A percentile compares a stretch with the other conserved stretches of the same genome.
phyloP scores from a whole-genome alignment of 2,888 invertebrate species.

The Periphyllus acericola region DNA sequence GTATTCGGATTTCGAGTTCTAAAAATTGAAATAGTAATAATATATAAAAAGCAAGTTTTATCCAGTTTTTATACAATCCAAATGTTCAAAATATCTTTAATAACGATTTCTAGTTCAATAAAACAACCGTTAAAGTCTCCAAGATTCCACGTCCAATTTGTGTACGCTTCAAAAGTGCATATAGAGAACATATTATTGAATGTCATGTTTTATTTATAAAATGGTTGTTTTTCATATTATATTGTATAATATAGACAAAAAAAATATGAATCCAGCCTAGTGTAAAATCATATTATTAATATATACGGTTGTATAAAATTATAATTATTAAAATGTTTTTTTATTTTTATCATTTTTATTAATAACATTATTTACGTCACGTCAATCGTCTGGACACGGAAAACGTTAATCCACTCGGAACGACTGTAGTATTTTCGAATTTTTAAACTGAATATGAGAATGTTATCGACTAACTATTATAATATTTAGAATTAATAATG shows the following conservation, averaged over 20 bases:
- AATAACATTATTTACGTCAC: not conserved
- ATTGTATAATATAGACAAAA: not conserved
- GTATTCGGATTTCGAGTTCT: not conserved
- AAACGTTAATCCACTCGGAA: not conserved
- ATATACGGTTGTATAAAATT: not conserved
- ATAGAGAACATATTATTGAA: not conserved
- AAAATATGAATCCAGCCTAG: not conserved
- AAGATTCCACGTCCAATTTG: not conserved
- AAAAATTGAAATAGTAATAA: not conserved
- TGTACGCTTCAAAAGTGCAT: not conserved
- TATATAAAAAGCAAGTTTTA: not conserved
- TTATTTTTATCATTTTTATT: not conserved
- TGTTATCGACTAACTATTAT: not conserved
- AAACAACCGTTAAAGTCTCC: constrained; percentile 3
- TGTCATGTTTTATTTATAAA: not conserved
- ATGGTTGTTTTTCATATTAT: not conserved
- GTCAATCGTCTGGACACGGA: not conserved
- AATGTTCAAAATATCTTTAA: not conserved
- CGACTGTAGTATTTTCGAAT: not conserved
- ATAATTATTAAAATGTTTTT: not conserved
- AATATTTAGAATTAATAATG: not conserved
- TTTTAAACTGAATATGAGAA: not conserved
- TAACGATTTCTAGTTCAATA: not conserved
- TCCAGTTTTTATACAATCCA: not conserved
- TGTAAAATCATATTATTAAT: not conserved